Evolutionary conservation across 1,140 invertebrate species (phyloP).

Genomic region (Manduca sexta): DNA sequence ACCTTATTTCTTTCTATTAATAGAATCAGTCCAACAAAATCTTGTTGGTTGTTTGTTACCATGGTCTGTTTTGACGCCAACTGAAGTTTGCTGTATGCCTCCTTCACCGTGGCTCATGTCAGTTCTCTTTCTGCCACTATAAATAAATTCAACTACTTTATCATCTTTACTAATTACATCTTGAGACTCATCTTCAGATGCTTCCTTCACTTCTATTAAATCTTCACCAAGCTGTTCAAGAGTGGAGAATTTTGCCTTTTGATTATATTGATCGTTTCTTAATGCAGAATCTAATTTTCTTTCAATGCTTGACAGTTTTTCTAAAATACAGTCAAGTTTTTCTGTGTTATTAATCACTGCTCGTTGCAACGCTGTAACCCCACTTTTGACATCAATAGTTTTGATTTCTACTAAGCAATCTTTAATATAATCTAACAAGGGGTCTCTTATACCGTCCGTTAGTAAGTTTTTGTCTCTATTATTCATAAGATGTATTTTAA

Average conservation of each 20-base stretch:
- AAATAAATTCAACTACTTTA: slow-evolving; percentile 13
- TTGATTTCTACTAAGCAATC: slow-evolving; percentile 39
- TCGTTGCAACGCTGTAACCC: slow-evolving; percentile 28
- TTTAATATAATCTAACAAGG: slow-evolving; percentile 41
- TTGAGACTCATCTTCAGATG: slow-evolving; percentile 42
- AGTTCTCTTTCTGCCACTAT: slow-evolving; percentile 14
- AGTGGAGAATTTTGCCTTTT: slow-evolving; percentile 29
- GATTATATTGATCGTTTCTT: slow-evolving; percentile 3
- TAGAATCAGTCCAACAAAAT: slow-evolving; percentile 56
- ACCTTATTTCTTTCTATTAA: not conserved
- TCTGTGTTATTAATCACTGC: slow-evolving; percentile 28
- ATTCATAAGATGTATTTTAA: slow-evolving; percentile 63
- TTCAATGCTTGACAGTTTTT: slow-evolving; percentile 36
- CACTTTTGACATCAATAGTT: slow-evolving; percentile 14
- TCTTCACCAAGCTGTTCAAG: slow-evolving; percentile 52
- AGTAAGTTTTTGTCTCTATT: slow-evolving; percentile 47
- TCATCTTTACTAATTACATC: slow-evolving; percentile 9
- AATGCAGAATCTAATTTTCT: slow-evolving; percentile 27
- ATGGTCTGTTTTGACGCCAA: slow-evolving; percentile 27
- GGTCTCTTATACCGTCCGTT: slow-evolving; percentile 40
- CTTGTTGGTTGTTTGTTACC: slow-evolving; percentile 42
- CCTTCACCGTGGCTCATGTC: slow-evolving; percentile 37
- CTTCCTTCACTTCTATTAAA: slow-evolving; percentile 30
- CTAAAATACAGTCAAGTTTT: slow-evolving; percentile 42
- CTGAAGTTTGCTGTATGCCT: slow-evolving; percentile 8